Conservation (phyloP, 2,797 vertebrate species). For the Sternarchorhynchus goeldii region DNA sequence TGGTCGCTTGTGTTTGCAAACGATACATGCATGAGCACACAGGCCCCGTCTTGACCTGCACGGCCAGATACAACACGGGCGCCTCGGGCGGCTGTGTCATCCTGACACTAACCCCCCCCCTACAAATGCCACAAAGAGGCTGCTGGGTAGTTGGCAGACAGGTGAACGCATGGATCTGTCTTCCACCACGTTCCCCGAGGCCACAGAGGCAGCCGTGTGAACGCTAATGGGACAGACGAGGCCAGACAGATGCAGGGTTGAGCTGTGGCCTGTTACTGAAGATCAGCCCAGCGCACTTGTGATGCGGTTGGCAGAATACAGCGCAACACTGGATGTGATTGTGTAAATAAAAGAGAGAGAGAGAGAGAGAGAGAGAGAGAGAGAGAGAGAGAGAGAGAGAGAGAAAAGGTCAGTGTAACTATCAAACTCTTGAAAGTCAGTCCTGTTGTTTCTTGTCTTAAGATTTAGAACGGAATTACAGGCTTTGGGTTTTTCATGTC, state of each 20-base stretch:
- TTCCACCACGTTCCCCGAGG: conserved; percentile 11
- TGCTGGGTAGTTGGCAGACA: conserved; percentile 6
- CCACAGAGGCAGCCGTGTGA: neutral
- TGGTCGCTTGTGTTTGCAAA: too few relatives aligned
- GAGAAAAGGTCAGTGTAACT: neutral
- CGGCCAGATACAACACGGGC: too few relatives aligned
- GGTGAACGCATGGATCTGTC: conserved; percentile 36
- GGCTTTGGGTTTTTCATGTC: too few relatives aligned
- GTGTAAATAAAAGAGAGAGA: too few relatives aligned
- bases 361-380: neutral
- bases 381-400: neutral
- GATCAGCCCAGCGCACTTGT: neutral
- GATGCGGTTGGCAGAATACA: neutral
- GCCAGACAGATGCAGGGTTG: neutral
- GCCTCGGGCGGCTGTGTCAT: too few relatives aligned
- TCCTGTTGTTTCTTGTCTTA: too few relatives aligned
- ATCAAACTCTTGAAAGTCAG: too few relatives aligned
- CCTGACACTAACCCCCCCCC: too few relatives aligned
- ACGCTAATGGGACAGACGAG: neutral
- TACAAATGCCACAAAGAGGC: neutral
- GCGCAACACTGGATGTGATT: neutral
- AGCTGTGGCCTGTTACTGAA: neutral
- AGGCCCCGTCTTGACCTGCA: too few relatives aligned
- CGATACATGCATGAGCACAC: too few relatives aligned
- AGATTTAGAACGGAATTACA: too few relatives aligned